These are phyloP conservation scores for Micrastur ruficollis DNA, from an alignment of 2,797 vertebrate species.

Conservation along the genomic window DNA sequence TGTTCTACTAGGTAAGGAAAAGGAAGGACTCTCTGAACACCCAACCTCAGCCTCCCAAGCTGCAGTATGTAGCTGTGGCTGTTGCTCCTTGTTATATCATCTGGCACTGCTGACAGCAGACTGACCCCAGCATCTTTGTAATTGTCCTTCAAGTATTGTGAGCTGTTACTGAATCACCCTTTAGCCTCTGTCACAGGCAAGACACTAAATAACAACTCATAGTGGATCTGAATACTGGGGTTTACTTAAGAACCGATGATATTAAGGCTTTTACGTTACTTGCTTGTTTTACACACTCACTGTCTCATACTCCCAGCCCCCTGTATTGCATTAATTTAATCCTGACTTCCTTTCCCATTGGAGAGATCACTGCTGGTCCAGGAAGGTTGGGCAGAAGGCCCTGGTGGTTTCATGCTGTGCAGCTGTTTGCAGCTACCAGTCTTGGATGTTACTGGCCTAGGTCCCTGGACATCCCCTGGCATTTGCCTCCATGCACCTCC, in stretches of 20 bases:
- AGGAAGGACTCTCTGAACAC: neutral
- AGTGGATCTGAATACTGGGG: neutral
- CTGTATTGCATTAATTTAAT: neutral
- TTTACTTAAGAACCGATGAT: neutral
- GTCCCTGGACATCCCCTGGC: neutral
- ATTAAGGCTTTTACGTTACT: neutral
- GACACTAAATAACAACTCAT: neutral
- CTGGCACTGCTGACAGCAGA: neutral
- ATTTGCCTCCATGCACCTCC: neutral
- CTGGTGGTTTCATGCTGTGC: neutral
- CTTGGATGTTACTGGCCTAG: neutral
- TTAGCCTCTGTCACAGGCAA: neutral
- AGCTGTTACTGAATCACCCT: neutral
- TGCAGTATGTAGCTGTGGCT: neutral
- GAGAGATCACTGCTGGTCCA: neutral
- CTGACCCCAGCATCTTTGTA: neutral
- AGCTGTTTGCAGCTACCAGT: neutral
- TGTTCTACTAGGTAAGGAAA: neutral
- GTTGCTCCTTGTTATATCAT: neutral
- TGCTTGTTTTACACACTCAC: neutral
- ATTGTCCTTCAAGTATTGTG: neutral
- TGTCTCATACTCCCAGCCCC: neutral
- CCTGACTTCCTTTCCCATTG: neutral
- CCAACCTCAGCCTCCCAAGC: neutral
- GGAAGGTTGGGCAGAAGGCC: neutral